Conservation (phyloP, 2,888 invertebrate genomes). For the Orchesella flavescens region DNA sequence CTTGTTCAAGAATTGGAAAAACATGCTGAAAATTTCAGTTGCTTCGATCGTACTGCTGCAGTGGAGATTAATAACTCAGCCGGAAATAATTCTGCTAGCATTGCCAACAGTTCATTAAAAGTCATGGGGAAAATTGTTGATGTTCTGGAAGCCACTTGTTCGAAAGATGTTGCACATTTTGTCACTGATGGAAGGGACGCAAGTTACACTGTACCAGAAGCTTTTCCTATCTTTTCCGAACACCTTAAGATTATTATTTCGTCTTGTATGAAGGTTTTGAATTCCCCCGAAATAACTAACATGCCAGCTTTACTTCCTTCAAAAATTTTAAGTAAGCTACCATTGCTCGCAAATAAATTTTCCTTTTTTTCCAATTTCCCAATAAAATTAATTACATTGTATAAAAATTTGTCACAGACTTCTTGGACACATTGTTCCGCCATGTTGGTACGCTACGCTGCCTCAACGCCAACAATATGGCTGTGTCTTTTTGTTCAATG, state of each 20-base stretch:
- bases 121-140: slow-evolving; percentile 40
- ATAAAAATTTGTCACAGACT: slow-evolving; percentile 18
- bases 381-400: too few species aligned
- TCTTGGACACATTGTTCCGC: slow-evolving; percentile 34
- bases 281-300: slow-evolving; percentile 2
- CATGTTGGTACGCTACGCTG: slow-evolving; percentile 25
- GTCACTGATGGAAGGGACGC: slow-evolving; percentile 27
- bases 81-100: background rate
- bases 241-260: slow-evolving; percentile 23
- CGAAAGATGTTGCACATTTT: slow-evolving; percentile 26
- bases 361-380: too few species aligned
- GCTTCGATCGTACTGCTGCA: background rate
- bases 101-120: slow-evolving; percentile 19
- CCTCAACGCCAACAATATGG: slow-evolving; percentile 15
- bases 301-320: slow-evolving; percentile 13
- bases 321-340: slow-evolving; percentile 45
- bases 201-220: background rate
- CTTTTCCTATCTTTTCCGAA: slow-evolving; percentile 30
- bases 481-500: slow-evolving; percentile 31
- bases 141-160: slow-evolving; percentile 51
- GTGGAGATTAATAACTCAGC: background rate
- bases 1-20: slow-evolving; percentile 23
- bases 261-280: slow-evolving; percentile 36
- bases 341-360: background rate
- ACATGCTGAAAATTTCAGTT: slow-evolving; percentile 1